Evolutionary conservation across 2,888 invertebrate genomes (phyloP), one percentile per base, ranked within the genome.

Genomic region (Alviniconcha strummeri): DNA sequence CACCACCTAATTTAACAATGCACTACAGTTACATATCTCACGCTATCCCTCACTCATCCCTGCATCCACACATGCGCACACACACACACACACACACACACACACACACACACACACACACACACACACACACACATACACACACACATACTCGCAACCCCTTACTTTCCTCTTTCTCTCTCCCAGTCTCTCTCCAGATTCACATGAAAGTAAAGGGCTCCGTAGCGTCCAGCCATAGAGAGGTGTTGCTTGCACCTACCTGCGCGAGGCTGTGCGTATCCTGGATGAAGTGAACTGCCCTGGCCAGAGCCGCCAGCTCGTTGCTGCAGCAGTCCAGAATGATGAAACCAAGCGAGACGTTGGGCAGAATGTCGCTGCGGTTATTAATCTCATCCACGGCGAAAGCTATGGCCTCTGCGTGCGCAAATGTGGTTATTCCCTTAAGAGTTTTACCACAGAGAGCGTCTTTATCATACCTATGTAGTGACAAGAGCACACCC

Each of bases 241-340:
- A 36, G 36, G 36, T 36, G 36, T 36, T 36, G 36, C 36, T 36
- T 36, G 36, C 36, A 36, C 36, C 36, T 36, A 64, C 64, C 36
- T 1, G 36, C 36, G 36, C 36, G 36, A 1, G 36, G 36, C 36
- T 36, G 36, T 36, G 36, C 36, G 36, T 36, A 36, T 36, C 36
- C 36, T 81, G 81, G 60, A 81, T 71, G 57, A 81, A 81, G 72
- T 81, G 81, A 4, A 81, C 56, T 5, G 57, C 67, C 64, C 74
- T n/a, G 57, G 55, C 19, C 13, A 81, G 57, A 4, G 81, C 81
- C 9, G 72, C 57, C 72, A 56, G 74, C 5, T 89, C 85, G 71
- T 89, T 91, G 69, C 84, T 85, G 76, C 91, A 91, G 86, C 90
- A 90, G 82, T 91, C 90, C 56, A 90, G 75, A 19, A 91, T 87